Evolutionary conservation across 2,888 invertebrate genomes (phyloP), one percentile per base, ranked within the genome.

Genomic region (Drosophila anceps): DNA sequence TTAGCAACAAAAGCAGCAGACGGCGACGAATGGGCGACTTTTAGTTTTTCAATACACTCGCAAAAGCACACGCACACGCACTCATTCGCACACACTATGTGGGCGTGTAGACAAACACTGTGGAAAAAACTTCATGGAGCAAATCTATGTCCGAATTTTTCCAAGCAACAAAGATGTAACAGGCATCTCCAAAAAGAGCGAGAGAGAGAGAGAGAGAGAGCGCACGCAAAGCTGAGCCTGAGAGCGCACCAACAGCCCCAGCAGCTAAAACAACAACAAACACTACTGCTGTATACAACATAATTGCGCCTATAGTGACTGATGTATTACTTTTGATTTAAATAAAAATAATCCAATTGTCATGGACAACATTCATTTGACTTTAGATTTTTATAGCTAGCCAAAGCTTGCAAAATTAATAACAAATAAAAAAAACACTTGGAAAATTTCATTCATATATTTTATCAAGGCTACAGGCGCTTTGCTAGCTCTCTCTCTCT

Each of bases 61-160:
- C 69, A 64, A 39, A 43, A 44, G 44, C 64, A 55, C 67, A 55
- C 39, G 31, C 50, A 58, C 60, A 54, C 66, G 55, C 35, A 41
- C 41, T 39, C 29, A 29, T 18, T 58, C 43, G 53, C 73, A 69
- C 58, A 65, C 70, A 64, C 79, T 73, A 84, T 81, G 84, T 85
- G 84, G 84, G 84, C 84, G 84, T 85, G 84, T 88, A 85, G 89
- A 86, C 84, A 85, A 83, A 87, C 89, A 88, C 77, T 79, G 87
- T 77, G 87, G 80, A 80, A 88, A 88, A 79, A 87, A 87, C 84
- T 85, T 84, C 75, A 76, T 70, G 75, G 69, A 74, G 76, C 76
- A 76, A 76, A 80, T 72, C 57, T 48, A 76, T 69, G 62, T 73
- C 81, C 64, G 44, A 78, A 72, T 71, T 88, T 87, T 83, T 83